Conservation (phyloP, 2,888 invertebrate genomes). For the Emmelina monodactyla region DNA sequence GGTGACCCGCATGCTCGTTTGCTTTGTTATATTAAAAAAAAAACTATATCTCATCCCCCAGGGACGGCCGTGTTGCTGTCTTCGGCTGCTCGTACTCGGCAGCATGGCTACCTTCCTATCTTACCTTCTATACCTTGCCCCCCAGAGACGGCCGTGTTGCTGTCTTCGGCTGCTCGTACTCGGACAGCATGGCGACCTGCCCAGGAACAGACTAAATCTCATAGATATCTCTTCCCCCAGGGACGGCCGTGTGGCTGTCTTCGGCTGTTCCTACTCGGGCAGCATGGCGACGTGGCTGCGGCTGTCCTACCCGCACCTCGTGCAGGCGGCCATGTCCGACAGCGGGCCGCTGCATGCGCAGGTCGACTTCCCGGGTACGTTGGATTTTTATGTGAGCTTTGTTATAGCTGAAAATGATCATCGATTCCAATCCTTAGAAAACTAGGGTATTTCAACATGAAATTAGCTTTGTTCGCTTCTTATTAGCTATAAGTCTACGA, state of each 20-base stretch:
- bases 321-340: conserved; percentile 66
- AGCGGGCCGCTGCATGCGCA: conserved; percentile 67
- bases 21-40: too few relatives aligned
- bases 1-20: too few relatives aligned
- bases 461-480: too few relatives aligned
- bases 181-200: conserved; percentile 69
- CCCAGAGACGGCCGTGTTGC: conserved; percentile 41
- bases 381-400: neutral
- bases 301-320: conserved; percentile 65
- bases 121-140: too few relatives aligned
- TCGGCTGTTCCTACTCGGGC: conserved; percentile 69
- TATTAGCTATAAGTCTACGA: too few relatives aligned
- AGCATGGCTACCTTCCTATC: too few relatives aligned
- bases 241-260: conserved; percentile 46
- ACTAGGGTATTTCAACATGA: too few relatives aligned
- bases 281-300: conserved; percentile 69
- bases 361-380: conserved; percentile 63
- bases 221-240: too few relatives aligned
- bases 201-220: too few relatives aligned
- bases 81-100: conserved; percentile 70
- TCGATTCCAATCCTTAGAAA: too few relatives aligned
- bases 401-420: too few relatives aligned
- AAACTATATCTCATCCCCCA: too few relatives aligned
- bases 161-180: conserved; percentile 68
- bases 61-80: conserved; percentile 45